Evolutionary conservation across 2,797 vertebrate genomes (phyloP).

Genomic region (Tiaroga cobitis): DNA sequence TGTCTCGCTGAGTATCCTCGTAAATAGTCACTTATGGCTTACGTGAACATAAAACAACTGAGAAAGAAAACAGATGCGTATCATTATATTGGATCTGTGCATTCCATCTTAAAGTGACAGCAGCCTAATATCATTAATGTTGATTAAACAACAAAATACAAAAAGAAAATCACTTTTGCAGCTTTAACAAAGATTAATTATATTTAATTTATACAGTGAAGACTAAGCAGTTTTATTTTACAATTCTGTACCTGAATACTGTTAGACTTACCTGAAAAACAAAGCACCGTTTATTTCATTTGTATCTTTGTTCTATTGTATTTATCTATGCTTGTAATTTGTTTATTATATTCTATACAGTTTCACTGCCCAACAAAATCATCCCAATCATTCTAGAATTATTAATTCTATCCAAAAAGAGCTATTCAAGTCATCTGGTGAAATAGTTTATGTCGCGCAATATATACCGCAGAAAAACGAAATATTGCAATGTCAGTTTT

Average conservation of each 20-base stretch:
- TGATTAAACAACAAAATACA: neutral
- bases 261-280: neutral
- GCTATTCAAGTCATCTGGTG: neutral
- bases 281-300: neutral
- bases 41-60: neutral
- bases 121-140: neutral
- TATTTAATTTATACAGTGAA: neutral
- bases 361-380: neutral
- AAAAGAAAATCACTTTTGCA: neutral
- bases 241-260: neutral
- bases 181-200: neutral
- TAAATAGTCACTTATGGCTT: neutral
- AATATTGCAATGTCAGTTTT: neutral
- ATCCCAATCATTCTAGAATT: neutral
- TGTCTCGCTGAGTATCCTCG: neutral
- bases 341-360: neutral
- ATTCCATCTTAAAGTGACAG: neutral
- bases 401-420: neutral
- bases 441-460: neutral
- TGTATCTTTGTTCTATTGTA: neutral
- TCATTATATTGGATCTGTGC: neutral
- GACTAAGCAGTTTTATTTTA: neutral
- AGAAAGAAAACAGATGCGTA: neutral
- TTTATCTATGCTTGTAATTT: neutral
- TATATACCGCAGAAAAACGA: neutral